Conservation (phyloP, 2,113 vertebrate genomes). For the Rhinolophus ferrumequinum region DNA sequence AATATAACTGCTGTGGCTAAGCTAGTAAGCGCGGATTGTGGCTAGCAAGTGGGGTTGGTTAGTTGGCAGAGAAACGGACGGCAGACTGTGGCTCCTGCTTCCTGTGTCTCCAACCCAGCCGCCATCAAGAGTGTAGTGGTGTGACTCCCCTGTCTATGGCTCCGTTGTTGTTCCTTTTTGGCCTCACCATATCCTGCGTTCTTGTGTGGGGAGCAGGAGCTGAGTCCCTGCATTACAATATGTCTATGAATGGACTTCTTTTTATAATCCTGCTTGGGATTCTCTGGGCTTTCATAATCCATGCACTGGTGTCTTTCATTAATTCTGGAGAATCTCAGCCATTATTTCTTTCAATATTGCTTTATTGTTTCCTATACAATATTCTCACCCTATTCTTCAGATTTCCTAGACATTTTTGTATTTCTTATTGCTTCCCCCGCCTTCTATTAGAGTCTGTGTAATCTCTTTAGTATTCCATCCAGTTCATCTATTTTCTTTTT, state of each 20-base stretch:
- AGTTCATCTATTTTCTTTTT: conserved; percentile 12
- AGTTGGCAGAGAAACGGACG: too few relatives aligned
- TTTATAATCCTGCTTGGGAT: neutral
- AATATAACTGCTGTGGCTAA: too few relatives aligned
- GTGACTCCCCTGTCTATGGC: too few relatives aligned
- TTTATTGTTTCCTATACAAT: conserved; percentile 20
- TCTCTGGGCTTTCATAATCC: neutral
- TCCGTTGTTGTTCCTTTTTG: too few relatives aligned
- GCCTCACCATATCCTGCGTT: too few relatives aligned
- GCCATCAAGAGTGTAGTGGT: too few relatives aligned
- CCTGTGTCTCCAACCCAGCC: too few relatives aligned
- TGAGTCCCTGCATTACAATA: neutral
- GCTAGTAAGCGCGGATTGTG: too few relatives aligned
- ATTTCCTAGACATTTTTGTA: neutral
- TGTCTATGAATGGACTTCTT: neutral
- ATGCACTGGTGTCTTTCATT: neutral
- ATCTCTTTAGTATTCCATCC: neutral
- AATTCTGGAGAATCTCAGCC: neutral
- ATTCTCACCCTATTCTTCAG: neutral
- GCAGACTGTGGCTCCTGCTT: too few relatives aligned
- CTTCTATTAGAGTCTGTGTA: neutral
- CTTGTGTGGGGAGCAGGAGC: too few relatives aligned
- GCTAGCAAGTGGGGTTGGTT: too few relatives aligned
- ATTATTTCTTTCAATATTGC: neutral
- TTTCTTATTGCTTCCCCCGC: neutral